Evolutionary conservation across 37 sponge, comb jelly and placozoan species (phyloP).

Genomic region (Diacarnus erythraeanus): DNA sequence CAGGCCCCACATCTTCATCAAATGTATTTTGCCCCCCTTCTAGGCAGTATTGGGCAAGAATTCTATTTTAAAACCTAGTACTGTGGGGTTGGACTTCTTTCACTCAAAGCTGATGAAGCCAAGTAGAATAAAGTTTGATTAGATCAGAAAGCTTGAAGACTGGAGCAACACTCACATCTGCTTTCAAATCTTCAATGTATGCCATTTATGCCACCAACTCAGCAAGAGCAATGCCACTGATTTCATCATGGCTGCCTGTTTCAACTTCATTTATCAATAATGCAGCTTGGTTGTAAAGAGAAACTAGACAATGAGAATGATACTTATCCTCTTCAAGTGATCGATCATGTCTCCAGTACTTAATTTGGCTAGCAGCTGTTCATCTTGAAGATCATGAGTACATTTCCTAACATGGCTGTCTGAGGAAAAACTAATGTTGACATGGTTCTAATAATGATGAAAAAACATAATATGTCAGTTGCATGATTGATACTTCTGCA

Average conservation of each 20-base stretch:
- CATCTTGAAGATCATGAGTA: not conserved
- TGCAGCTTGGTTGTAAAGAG: not conserved
- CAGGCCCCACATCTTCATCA: not conserved
- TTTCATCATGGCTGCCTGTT: not conserved
- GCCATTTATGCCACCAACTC: not conserved
- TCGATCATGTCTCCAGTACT: not conserved
- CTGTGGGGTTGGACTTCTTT: not conserved
- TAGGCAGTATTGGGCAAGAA: not conserved
- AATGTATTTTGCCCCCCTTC: not conserved
- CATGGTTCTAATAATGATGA: no score
- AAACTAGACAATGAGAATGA: not conserved
- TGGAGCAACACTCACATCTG: not conserved
- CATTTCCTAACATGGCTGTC: not conserved
- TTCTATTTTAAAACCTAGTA: not conserved
- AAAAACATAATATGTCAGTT: no score
- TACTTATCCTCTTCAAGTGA: not conserved
- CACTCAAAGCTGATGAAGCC: not conserved
- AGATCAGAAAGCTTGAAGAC: not conserved
- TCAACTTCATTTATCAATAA: not conserved
- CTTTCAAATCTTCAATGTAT: not conserved
- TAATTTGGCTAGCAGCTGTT: not conserved
- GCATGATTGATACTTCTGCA: no score
- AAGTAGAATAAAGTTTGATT: not conserved
- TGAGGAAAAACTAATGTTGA: no score
- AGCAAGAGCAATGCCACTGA: not conserved